Base-by-base conservation (phyloP, 2,797 vertebrate species). In the Sciurus carolinensis region DNA sequence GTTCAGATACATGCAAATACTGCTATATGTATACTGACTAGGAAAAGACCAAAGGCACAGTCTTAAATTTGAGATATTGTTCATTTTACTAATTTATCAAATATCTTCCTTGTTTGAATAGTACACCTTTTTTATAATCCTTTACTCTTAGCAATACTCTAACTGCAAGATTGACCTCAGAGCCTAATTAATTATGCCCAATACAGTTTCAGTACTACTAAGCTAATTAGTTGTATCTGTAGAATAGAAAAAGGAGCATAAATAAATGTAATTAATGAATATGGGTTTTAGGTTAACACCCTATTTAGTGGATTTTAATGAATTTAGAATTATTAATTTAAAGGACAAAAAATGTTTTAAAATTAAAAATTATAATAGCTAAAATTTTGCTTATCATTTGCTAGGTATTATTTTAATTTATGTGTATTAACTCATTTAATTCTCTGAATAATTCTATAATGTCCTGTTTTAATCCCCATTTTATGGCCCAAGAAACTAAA, bases 401-500 rank as follows among this genome's bases (percentile, higher is more conserved):
- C 15, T 7, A 77, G 28, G 22, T 18, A 80, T 47, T 85, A 59
- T 57, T 90, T 22, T 91, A 62, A 79, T 85, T 88, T 81, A 26
- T 88, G 0, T 96, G 3, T 82, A 39, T 82, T 64, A 90, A 89
- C 44, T 75, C 67, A 91, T 75, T 96, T 90, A 87, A 50, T 86
- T 67, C 71, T 91, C 28, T 92, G 66, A 79, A n/a, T 94, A 88
- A 15, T 44, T 18, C 77, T 92, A 18, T 39, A 93, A 26, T 79
- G 13, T 47, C 44, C 64, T 62, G 10, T 52, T 14, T 54, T 72
- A 47, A 83, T 81, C 62, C 13, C 28, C 20, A 66, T 84, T 95
- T 94, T 87, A 87, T 91, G 59, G 33, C 73, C 95, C 28, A 94
- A 66, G 33, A 95, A 79, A 86, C 73, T 87, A 88, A 93, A 47